Percentiles rank a stretch among this genome's conserved stretches.
Conservation (phyloP, 2,797 vertebrate species). For the Synaphobranchus kaupii region DNA sequence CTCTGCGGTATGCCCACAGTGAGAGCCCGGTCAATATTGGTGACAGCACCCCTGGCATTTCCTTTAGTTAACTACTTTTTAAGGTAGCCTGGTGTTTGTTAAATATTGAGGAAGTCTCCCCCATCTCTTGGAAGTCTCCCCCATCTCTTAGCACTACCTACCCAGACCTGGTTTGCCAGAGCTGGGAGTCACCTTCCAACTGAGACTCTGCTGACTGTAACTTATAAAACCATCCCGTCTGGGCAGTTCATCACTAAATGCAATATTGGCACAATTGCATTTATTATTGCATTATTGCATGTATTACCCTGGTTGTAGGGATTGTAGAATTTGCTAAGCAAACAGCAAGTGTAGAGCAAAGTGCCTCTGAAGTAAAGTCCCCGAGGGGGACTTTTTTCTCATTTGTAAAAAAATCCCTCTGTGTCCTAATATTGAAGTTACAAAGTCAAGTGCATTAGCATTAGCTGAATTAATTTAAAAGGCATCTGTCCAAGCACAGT, state of each 20-base stretch:
- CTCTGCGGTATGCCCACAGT: not conserved
- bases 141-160: not conserved
- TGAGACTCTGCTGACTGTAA: not conserved
- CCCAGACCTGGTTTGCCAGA: not conserved
- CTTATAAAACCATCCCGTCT: not conserved
- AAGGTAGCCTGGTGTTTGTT: not conserved
- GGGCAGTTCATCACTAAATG: slow-evolving; percentile 1
- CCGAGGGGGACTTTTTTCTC: not conserved
- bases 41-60: slow-evolving; percentile 13
- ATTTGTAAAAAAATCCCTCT: not conserved
- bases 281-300: too few relatives aligned
- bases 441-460: not conserved
- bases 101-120: not conserved
- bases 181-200: not conserved
- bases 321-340: slow-evolving; percentile 3
- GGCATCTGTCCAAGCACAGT: not conserved
- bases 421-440: not conserved
- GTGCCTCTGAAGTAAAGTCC: not conserved
- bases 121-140: not conserved
- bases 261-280: slow-evolving; percentile 20
- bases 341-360: not conserved
- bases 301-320: not conserved
- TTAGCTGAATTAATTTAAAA: not conserved
- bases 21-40: not conserved
- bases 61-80: slow-evolving; percentile 11